Percentiles rank a stretch among this genome's conserved stretches.
Evolutionary conservation across 2,797 vertebrate genomes (phyloP).

Genomic region (Margarornis squamiger): DNA sequence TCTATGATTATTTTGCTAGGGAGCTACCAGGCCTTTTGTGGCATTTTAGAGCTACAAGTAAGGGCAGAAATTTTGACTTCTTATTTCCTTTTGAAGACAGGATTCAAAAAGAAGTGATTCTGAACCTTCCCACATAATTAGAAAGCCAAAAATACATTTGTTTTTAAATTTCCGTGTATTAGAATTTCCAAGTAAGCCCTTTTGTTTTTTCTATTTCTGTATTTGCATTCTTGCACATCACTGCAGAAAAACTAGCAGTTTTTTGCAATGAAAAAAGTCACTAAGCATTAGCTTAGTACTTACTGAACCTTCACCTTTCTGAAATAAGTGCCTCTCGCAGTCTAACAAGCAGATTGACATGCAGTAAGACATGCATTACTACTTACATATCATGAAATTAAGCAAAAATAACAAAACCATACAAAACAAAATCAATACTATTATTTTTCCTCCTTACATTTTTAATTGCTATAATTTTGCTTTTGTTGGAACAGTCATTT

Average conservation of each 20-base stretch:
- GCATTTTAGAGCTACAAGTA: neutral
- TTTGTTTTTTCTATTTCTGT: neutral
- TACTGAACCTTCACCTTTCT: neutral
- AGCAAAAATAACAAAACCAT: neutral
- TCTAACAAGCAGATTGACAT: neutral
- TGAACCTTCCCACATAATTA: constrained; percentile 18
- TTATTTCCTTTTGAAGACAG: constrained; percentile 19
- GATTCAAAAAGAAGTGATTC: constrained; percentile 17
- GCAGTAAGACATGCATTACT: neutral
- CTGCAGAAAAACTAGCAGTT: neutral
- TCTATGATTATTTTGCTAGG: neutral
- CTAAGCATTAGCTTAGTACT: neutral
- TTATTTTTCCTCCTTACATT: neutral
- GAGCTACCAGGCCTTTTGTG: neutral
- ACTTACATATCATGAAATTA: neutral
- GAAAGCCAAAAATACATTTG: constrained; percentile 32
- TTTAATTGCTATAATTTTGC: constrained; percentile 5
- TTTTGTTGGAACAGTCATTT: constrained; percentile 17
- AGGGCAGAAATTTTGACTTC: constrained; percentile 5
- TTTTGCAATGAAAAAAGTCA: neutral
- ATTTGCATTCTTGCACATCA: neutral
- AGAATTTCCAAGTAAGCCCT: constrained; percentile 29
- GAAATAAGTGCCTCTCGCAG: neutral
- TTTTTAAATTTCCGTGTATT: constrained; percentile 12
- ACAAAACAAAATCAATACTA: neutral